These are phyloP conservation scores for Plebejus argus DNA, from an alignment of 2,888 invertebrate genomes.

Conservation along the genomic window DNA sequence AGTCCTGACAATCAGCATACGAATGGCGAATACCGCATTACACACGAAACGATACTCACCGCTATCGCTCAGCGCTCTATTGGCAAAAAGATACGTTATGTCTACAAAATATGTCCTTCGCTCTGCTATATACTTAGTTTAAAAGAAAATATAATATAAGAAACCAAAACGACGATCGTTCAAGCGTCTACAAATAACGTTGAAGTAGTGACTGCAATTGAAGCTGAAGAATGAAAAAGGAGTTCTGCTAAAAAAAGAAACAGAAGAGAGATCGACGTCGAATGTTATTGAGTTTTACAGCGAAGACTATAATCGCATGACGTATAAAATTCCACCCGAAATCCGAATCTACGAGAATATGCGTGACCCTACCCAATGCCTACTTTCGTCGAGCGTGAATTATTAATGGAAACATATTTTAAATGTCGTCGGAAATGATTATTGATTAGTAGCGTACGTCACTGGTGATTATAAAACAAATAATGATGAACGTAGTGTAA, in stretches of 20 bases:
- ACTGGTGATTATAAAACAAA: neutral
- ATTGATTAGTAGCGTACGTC: neutral
- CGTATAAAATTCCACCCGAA: neutral
- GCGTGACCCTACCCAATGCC: neutral
- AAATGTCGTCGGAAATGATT: neutral
- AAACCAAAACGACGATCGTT: neutral
- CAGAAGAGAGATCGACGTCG: neutral
- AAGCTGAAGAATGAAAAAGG: too few relatives aligned
- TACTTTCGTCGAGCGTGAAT: neutral
- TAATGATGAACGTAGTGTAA: neutral
- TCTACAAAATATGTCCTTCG: neutral
- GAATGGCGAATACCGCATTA: neutral
- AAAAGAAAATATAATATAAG: neutral
- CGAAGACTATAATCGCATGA: neutral
- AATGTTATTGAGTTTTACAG: neutral
- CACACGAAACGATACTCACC: neutral
- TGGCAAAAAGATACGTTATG: neutral
- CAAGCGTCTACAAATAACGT: neutral
- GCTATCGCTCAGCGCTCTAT: neutral
- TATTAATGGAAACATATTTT: neutral
- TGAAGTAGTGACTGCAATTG: neutral
- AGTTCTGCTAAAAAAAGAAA: too few relatives aligned
- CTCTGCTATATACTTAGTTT: neutral
- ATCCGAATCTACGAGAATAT: neutral
- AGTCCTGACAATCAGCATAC: neutral